phyloP scores from a whole-genome alignment of 1,140 invertebrate genomes.

The Yoshiicerus persimilis region DNA sequence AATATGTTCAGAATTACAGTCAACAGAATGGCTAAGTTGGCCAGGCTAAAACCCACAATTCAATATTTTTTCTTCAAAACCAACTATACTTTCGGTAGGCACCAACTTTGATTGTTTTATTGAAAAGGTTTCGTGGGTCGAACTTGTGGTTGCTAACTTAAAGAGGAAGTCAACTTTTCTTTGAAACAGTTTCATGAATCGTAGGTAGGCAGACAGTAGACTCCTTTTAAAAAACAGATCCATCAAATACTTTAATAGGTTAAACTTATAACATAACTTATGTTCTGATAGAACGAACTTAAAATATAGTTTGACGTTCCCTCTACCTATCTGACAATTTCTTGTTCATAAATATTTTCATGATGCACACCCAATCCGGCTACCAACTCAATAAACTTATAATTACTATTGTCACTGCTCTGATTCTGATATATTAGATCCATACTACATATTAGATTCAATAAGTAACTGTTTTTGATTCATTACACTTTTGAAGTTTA shows the following conservation, averaged over 20 bases:
- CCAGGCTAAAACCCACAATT: neutral
- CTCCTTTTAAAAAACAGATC: neutral
- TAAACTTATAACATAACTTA: neutral
- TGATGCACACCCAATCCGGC: too few relatives aligned
- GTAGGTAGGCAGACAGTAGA: neutral
- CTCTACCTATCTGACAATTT: neutral
- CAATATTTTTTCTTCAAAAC: neutral
- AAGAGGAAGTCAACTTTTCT: neutral
- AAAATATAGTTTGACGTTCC: neutral
- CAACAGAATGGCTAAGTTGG: neutral
- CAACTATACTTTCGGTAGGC: neutral
- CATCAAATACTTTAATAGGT: neutral
- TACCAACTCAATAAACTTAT: too few relatives aligned
- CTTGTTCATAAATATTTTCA: too few relatives aligned
- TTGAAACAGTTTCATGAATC: neutral
- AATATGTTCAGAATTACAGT: neutral
- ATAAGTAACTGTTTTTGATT: too few relatives aligned
- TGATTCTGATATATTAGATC: too few relatives aligned
- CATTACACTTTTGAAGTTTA: too few relatives aligned
- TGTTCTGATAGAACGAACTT: neutral
- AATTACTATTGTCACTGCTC: too few relatives aligned
- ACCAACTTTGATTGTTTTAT: neutral
- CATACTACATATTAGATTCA: too few relatives aligned
- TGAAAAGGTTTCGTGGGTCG: neutral
- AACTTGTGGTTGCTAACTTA: neutral